Percentiles rank a stretch among this genome's conserved stretches.
phyloP scores from a whole-genome alignment of 2,888 invertebrate species.

The Agyllia agylla region DNA sequence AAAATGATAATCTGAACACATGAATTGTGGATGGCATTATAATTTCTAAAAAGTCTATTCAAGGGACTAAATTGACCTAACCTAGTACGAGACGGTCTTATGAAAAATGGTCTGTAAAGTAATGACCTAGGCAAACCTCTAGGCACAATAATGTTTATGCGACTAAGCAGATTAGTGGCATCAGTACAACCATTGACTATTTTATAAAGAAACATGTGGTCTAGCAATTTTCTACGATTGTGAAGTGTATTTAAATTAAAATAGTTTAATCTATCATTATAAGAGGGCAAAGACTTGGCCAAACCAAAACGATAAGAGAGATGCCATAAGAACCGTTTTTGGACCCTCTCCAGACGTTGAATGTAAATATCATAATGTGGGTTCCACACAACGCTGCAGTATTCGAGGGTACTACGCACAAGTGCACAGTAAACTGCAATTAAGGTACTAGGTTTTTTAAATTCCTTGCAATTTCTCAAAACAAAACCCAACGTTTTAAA shows the following conservation, averaged over 20 bases:
- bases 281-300: not conserved
- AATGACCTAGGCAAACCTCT: not conserved
- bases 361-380: not conserved
- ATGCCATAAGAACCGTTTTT: not conserved
- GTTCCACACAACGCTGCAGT: not conserved
- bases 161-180: not conserved
- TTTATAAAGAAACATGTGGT: not conserved
- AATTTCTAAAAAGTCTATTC: not conserved
- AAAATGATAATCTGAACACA: not conserved
- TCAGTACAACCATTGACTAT: not conserved
- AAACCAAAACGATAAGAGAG: not conserved
- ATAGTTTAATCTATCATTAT: not conserved
- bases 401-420: not conserved
- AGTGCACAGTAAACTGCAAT: not conserved
- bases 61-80: not conserved
- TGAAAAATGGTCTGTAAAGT: not conserved
- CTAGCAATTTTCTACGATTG: not conserved
- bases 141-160: not conserved
- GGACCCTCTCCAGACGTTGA: not conserved
- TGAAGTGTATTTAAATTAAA: not conserved
- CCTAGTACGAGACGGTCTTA: not conserved
- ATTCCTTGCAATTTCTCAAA: too few species aligned
- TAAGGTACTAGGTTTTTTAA: not conserved
- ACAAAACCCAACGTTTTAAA: too few species aligned
- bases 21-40: not conserved